Percentiles rank a stretch among this genome's conserved stretches.
Evolutionary conservation across 2,113 vertebrate genomes (phyloP).

Genomic region (Thalassarche chlororhynchos): DNA sequence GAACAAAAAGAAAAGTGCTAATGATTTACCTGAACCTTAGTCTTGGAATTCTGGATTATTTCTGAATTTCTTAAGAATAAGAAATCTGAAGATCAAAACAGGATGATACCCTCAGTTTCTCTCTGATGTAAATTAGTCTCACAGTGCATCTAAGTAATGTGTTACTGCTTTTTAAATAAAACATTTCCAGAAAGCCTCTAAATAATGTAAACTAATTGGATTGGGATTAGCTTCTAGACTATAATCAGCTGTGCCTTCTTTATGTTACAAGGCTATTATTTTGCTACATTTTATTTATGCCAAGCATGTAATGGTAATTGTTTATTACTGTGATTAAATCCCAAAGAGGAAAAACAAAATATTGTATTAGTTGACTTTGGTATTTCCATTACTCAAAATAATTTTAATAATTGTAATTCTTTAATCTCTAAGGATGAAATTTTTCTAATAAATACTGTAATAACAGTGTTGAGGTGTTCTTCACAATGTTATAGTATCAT

Average conservation of each 20-base stretch:
- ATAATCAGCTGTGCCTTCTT: not conserved
- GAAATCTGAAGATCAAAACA: not conserved
- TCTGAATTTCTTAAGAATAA: not conserved
- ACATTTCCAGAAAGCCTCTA: not conserved
- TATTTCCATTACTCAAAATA: not conserved
- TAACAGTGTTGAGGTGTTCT: not conserved
- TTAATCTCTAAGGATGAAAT: not conserved
- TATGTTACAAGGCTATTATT: not conserved
- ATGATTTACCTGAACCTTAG: not conserved
- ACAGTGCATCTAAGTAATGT: not conserved
- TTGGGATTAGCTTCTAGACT: not conserved
- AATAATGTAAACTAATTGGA: not conserved
- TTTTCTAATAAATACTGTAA: not conserved
- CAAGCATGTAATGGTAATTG: not conserved
- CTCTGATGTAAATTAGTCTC: not conserved
- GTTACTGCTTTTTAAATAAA: not conserved
- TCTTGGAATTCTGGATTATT: not conserved
- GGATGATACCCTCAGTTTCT: not conserved
- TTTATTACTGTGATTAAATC: conserved; percentile 30
- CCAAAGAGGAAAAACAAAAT: not conserved
- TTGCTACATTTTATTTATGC: not conserved
- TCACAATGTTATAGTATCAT: not conserved
- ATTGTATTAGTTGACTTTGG: not conserved
- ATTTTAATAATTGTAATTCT: not conserved
- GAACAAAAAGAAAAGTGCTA: not conserved